A percentile compares a stretch with the other conserved stretches of the same genome.
phyloP scores from a whole-genome alignment of 2,797 vertebrate species.

The Hipposideros larvatus region DNA sequence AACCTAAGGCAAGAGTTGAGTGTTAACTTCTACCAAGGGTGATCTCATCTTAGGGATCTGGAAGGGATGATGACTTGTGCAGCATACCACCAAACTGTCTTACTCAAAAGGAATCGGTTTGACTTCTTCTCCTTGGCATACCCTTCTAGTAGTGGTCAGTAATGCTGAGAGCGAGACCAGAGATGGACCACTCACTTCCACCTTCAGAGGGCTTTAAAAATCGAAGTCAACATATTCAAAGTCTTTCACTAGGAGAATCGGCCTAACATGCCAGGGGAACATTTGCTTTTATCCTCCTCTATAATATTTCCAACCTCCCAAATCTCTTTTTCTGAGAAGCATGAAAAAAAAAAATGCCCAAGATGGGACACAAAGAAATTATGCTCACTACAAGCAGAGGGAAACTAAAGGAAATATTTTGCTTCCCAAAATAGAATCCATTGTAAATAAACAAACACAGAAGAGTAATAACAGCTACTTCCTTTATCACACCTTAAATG shows the following conservation, averaged over 20 bases:
- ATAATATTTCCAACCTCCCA: background rate
- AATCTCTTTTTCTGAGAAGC: conserved; percentile 6
- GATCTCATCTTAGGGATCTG: background rate
- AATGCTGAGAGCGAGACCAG: background rate
- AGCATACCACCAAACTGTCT: background rate
- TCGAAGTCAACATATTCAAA: conserved; percentile 26
- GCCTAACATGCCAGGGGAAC: background rate
- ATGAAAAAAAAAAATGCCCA: background rate
- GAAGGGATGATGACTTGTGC: background rate
- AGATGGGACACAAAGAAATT: background rate
- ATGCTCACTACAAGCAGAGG: background rate
- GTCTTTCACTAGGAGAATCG: background rate
- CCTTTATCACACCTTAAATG: background rate
- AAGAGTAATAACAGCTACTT: background rate
- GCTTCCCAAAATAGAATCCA: background rate
- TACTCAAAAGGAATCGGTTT: background rate
- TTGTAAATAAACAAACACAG: background rate
- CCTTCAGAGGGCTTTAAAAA: background rate
- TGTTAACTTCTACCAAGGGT: background rate
- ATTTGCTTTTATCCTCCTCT: conserved; percentile 8
- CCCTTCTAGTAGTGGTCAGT: background rate
- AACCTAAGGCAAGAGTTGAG: background rate
- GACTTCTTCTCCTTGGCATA: background rate
- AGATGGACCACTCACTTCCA: background rate
- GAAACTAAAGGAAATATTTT: conserved; percentile 47